Percentiles rank a stretch among this genome's conserved stretches.
Evolutionary conservation across 2,888 invertebrate genomes (phyloP).

Genomic region (Pandemis corylana): DNA sequence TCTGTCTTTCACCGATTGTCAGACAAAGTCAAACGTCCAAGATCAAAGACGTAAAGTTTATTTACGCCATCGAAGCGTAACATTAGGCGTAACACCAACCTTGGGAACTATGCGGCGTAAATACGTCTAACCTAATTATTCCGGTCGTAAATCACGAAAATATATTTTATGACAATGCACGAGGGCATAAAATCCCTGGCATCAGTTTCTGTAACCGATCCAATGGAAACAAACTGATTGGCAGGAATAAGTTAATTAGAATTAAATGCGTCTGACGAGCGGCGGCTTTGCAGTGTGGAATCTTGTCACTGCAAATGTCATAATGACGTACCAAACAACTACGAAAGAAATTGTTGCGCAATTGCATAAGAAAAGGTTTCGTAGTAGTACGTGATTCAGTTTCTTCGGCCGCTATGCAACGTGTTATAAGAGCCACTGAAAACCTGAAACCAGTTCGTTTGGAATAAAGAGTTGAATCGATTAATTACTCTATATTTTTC

Average conservation of each 20-base stretch:
- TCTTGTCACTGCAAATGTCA: too few species aligned
- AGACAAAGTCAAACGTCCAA: neutral
- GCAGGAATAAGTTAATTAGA: conserved; percentile 36
- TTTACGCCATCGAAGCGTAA: conserved; percentile 18
- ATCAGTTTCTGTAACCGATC: conserved; percentile 27
- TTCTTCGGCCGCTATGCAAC: too few species aligned
- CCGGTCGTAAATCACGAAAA: conserved; percentile 39
- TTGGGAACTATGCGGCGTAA: conserved; percentile 27
- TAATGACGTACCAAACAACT: too few species aligned
- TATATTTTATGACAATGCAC: conserved; percentile 39
- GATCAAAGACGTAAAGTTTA: neutral
- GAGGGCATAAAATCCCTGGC: conserved; percentile 31
- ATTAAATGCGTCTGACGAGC: too few species aligned
- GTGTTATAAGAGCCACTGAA: too few species aligned
- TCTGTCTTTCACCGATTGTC: conserved; percentile 2
- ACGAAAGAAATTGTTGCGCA: too few species aligned
- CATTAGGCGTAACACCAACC: conserved; percentile 19
- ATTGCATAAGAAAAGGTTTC: too few species aligned
- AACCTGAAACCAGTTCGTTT: too few species aligned
- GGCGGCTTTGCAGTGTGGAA: too few species aligned
- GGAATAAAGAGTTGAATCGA: too few species aligned
- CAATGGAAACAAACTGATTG: conserved; percentile 41
- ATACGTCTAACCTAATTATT: conserved; percentile 39
- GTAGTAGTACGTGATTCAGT: too few species aligned
- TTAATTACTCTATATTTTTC: too few species aligned